Conservation (phyloP, 2,797 vertebrate species). For the Australoheros facetus region DNA sequence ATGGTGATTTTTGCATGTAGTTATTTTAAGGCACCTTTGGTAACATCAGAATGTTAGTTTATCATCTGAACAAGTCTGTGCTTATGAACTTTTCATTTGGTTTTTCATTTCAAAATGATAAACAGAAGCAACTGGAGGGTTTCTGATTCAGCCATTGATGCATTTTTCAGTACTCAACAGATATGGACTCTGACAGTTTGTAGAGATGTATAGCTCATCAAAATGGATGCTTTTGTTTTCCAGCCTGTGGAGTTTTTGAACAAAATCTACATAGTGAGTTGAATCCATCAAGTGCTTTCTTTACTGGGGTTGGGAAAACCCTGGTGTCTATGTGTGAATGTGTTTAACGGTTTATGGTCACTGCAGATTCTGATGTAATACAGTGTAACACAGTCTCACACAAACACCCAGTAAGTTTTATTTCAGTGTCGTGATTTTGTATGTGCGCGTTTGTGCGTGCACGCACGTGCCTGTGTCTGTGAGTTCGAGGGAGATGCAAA, state of each 20-base stretch:
- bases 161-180: background rate
- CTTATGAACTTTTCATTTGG: too few relatives aligned
- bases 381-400: slow-evolving; percentile 25
- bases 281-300: background rate
- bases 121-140: background rate
- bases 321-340: background rate
- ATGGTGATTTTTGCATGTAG: background rate
- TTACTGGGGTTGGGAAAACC: background rate
- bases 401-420: background rate
- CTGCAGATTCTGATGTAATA: slow-evolving; percentile 57
- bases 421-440: background rate
- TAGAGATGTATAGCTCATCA: background rate
- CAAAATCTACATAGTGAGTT: background rate
- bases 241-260: background rate
- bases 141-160: slow-evolving; percentile 1
- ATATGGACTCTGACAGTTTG: background rate
- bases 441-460: background rate
- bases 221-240: background rate
- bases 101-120: background rate
- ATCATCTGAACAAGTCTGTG: background rate
- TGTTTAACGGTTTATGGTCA: slow-evolving; percentile 12
- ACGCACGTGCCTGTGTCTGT: background rate
- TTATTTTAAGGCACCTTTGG: background rate
- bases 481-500: background rate
- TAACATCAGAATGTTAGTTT: background rate